Evolutionary conservation across 2,797 vertebrate species (phyloP).

Genomic region (Lacerta bilineata): DNA sequence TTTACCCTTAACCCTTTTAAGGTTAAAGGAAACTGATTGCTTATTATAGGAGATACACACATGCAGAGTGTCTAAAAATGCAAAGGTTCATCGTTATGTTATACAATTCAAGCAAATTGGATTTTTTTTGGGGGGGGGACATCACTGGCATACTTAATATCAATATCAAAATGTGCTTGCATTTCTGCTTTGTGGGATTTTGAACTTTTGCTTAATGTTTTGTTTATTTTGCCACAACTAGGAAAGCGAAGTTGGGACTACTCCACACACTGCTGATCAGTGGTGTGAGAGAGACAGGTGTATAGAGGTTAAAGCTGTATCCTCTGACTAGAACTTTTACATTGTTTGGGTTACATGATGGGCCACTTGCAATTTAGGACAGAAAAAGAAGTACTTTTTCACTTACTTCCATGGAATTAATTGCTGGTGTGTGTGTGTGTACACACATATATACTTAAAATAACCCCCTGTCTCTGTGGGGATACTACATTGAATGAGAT

Average conservation of each 20-base stretch:
- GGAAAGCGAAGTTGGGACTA: neutral
- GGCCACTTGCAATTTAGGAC: neutral
- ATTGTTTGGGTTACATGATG: neutral
- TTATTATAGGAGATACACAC: conserved; percentile 21
- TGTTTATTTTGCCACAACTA: neutral
- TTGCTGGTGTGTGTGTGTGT: neutral
- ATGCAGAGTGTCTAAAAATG: neutral
- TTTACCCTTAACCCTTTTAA: conserved; percentile 54
- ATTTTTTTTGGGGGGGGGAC: neutral
- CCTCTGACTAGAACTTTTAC: neutral
- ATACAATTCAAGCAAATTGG: neutral
- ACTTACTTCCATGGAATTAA: neutral
- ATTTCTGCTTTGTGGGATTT: neutral
- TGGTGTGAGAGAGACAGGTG: neutral
- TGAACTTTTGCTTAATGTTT: neutral
- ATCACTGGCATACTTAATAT: neutral
- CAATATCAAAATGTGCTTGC: neutral
- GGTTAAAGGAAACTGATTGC: conserved; percentile 42
- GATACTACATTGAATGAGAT: too few relatives aligned
- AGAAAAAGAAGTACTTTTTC: neutral
- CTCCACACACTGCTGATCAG: neutral
- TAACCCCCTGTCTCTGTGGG: too few relatives aligned
- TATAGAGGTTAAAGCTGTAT: neutral
- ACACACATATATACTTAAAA: too few relatives aligned
- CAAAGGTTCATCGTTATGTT: neutral